Percentiles rank a stretch among this genome's conserved stretches.
These are phyloP conservation scores for Pangasius larnaudii DNA, from an alignment of 2,797 vertebrate genomes.

Conservation along the genomic window DNA sequence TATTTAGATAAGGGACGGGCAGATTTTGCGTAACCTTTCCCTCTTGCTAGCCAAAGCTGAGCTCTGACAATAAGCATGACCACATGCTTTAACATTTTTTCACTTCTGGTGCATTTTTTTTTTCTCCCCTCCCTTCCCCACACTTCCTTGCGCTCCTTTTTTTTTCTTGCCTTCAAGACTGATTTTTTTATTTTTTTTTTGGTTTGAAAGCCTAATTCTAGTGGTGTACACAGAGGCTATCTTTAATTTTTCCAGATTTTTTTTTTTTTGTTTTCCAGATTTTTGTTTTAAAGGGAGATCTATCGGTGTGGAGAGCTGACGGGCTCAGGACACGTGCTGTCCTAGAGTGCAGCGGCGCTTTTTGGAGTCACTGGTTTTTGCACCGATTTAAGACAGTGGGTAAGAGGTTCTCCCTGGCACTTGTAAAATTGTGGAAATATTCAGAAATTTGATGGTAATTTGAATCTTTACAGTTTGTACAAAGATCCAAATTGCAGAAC, in stretches of 20 bases:
- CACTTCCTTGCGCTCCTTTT: conserved; percentile 37
- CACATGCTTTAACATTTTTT: conserved; percentile 54
- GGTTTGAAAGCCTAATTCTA: conserved; percentile 72
- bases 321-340: conserved; percentile 48
- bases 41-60: conserved; percentile 44
- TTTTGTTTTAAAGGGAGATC: conserved; percentile 65
- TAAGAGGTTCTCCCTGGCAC: conserved; percentile 79
- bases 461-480: conserved; percentile 83
- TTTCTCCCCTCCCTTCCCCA: conserved; percentile 48
- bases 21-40: conserved; percentile 39
- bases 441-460: conserved; percentile 72
- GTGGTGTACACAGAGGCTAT: conserved; percentile 63
- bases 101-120: conserved; percentile 55
- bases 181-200: conserved; percentile 56
- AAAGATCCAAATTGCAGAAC: conserved; percentile 91
- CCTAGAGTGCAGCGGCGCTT: conserved; percentile 61
- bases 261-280: conserved; percentile 65
- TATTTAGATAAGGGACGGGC: conserved; percentile 81
- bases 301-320: conserved; percentile 62
- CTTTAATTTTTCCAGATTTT: conserved; percentile 57
- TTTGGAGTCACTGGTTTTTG: conserved; percentile 66
- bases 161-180: conserved; percentile 63
- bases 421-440: conserved; percentile 86
- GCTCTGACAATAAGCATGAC: conserved; percentile 69
- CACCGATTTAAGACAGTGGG: conserved; percentile 68